phyloP scores from a whole-genome alignment of 2,113 vertebrate genomes.

The Chamaetylas fuelleborni region DNA sequence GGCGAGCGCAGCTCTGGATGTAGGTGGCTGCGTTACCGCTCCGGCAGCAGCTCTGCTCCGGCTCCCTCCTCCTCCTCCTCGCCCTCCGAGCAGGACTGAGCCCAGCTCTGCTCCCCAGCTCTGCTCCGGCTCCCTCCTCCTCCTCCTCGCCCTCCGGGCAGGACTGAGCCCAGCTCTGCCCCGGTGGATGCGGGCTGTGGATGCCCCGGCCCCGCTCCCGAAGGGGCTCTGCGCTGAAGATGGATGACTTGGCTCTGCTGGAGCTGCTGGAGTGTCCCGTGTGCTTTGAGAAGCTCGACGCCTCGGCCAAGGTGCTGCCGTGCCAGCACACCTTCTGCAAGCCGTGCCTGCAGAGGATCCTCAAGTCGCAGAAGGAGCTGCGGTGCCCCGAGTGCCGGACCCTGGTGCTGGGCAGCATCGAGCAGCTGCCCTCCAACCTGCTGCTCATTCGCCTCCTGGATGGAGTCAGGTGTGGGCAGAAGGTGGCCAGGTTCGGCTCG shows the following conservation, averaged over 20 bases:
- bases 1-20: constrained; percentile 60
- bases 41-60: constrained; percentile 3
- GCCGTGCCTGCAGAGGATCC: constrained; percentile 84
- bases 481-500: constrained; percentile 55
- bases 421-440: constrained; percentile 87
- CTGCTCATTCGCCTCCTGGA: constrained; percentile 86
- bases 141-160: background rate
- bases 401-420: constrained; percentile 78
- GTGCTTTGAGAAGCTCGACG: constrained; percentile 85
- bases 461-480: constrained; percentile 70
- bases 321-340: constrained; percentile 96
- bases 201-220: background rate
- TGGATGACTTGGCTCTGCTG: constrained; percentile 84
- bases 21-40: constrained; percentile 65
- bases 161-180: background rate
- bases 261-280: constrained; percentile 89
- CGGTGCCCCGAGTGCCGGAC: constrained; percentile 88
- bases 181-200: background rate
- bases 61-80: background rate
- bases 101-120: background rate
- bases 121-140: too few species aligned
- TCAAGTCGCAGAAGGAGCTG: constrained; percentile 79
- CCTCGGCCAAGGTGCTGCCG: constrained; percentile 89
- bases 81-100: background rate
- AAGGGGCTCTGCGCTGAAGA: constrained; percentile 56